Evolutionary conservation across 2,888 invertebrate genomes (phyloP).

Genomic region (Creontiades dilutus): DNA sequence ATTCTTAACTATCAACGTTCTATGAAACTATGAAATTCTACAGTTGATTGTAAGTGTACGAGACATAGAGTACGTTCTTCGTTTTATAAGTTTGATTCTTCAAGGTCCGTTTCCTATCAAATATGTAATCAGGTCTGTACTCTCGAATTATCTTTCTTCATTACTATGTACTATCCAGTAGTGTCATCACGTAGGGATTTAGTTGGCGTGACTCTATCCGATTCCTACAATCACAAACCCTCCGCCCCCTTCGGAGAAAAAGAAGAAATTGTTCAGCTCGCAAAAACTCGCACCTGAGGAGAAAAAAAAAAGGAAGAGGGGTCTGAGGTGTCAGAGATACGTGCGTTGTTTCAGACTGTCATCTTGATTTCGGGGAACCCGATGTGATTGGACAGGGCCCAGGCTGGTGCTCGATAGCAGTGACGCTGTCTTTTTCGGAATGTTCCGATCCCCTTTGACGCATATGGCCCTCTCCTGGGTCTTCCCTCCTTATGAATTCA

Average conservation of each 20-base stretch:
- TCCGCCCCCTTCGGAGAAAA: not conserved
- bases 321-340: slow-evolving; percentile 36
- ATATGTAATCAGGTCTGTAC: no score
- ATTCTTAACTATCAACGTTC: no score
- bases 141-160: no score
- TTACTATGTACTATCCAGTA: no score
- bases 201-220: no score
- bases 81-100: no score
- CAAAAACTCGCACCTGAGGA: not conserved
- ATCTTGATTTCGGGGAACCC: slow-evolving; percentile 29
- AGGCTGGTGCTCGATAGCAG: slow-evolving; percentile 8
- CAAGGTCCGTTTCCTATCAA: no score
- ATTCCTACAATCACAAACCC: no score
- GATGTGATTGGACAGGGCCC: slow-evolving; percentile 31
- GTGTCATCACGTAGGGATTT: no score
- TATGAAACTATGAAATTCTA: no score
- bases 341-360: slow-evolving; percentile 26
- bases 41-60: no score
- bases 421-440: not conserved
- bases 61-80: no score
- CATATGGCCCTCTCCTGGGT: not conserved
- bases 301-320: not conserved
- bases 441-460: not conserved
- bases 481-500: not conserved
- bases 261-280: not conserved